These are phyloP conservation scores for Propsilocerus akamusi DNA, from an alignment of 1,140 invertebrate genomes.

Conservation along the genomic window DNA sequence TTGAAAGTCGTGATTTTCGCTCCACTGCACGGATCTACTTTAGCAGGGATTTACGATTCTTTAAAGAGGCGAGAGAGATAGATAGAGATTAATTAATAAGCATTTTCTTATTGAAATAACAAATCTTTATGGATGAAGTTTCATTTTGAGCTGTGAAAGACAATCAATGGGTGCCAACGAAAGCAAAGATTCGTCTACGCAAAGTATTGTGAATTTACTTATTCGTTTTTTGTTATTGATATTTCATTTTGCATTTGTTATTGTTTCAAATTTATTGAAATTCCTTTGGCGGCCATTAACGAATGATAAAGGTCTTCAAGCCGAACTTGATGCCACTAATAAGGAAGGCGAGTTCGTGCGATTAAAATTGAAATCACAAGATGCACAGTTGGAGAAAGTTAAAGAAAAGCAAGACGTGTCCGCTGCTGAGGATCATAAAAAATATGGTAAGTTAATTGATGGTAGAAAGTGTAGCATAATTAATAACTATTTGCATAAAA, in stretches of 20 bases:
- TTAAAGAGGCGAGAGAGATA: background rate
- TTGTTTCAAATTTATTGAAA: slow-evolving; percentile 1
- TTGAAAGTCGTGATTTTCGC: background rate
- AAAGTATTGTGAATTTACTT: background rate
- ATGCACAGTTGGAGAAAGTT: slow-evolving; percentile 29
- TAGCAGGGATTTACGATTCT: background rate
- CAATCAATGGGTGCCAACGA: slow-evolving; percentile 1
- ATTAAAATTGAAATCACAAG: slow-evolving; percentile 29
- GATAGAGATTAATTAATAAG: background rate
- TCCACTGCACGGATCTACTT: background rate
- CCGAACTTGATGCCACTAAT: slow-evolving; percentile 31
- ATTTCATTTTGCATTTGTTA: background rate
- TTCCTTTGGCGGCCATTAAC: background rate
- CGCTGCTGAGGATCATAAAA: slow-evolving; percentile 26
- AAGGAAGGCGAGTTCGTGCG: slow-evolving; percentile 33
- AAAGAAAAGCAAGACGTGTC: slow-evolving; percentile 29
- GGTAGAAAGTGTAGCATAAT: background rate
- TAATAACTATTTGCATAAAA: slow-evolving; percentile 5
- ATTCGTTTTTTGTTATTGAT: background rate
- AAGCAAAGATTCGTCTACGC: background rate
- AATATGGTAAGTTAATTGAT: slow-evolving; percentile 23
- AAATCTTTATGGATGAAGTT: background rate
- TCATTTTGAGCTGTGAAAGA: too few relatives aligned
- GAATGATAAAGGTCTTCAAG: slow-evolving; percentile 26
- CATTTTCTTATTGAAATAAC: background rate